These are phyloP conservation scores for Gyps fulvus DNA, from an alignment of 2,113 vertebrate species.

Conservation along the genomic window DNA sequence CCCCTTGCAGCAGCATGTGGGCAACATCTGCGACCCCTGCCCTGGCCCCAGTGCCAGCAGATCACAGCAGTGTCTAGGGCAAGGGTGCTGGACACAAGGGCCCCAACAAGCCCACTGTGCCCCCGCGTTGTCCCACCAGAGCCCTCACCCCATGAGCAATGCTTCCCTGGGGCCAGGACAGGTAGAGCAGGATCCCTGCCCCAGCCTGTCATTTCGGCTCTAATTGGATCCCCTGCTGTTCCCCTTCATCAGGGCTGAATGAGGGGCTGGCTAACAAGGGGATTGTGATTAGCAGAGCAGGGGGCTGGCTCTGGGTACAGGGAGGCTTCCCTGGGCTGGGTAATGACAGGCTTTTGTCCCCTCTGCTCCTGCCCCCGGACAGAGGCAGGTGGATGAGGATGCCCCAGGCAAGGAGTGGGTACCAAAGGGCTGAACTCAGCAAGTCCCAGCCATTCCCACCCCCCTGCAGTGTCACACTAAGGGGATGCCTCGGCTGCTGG, in stretches of 20 bases:
- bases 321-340: background rate
- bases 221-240: constrained; percentile 39
- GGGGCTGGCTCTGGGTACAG: constrained; percentile 24
- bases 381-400: background rate
- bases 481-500: background rate
- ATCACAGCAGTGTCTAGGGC: background rate
- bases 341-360: constrained; percentile 41
- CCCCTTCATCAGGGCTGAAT: constrained; percentile 3
- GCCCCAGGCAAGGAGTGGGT: background rate
- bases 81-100: background rate
- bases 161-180: background rate
- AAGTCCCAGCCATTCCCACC: background rate
- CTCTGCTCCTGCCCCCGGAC: background rate
- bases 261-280: background rate
- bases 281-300: background rate
- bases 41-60: background rate
- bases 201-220: background rate
- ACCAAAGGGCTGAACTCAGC: constrained; percentile 1
- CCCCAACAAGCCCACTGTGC: background rate
- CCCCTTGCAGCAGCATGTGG: background rate
- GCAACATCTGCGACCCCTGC: background rate
- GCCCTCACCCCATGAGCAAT: background rate
- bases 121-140: background rate
- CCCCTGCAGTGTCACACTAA: background rate
- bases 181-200: background rate